Conservation (phyloP, 2,113 vertebrate genomes). For the Cheirogaleus medius region DNA sequence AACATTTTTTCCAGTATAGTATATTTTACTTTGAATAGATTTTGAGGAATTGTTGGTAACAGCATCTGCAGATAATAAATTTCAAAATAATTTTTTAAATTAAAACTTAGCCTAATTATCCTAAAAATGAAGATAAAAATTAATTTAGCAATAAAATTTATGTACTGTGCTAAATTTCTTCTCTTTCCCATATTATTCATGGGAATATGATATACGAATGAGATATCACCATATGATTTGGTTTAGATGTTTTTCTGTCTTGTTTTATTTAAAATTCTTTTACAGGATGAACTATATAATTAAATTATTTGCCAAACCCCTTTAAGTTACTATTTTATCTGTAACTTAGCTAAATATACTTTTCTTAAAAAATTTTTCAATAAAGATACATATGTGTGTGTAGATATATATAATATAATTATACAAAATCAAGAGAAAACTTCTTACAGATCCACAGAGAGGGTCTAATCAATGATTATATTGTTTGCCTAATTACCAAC, state of each 20-base stretch:
- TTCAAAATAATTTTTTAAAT: neutral
- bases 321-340: conserved; percentile 10
- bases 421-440: neutral
- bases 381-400: neutral
- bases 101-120: neutral
- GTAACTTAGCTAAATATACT: neutral
- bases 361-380: neutral
- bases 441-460: neutral
- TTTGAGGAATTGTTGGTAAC: neutral
- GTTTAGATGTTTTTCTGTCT: neutral
- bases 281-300: neutral
- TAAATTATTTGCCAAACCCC: neutral
- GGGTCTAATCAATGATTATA: neutral
- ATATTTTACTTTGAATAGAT: neutral
- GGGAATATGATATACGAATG: neutral
- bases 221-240: neutral
- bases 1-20: neutral
- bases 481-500: neutral
- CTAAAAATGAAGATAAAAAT: neutral
- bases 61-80: neutral
- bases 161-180: neutral
- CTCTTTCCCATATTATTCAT: neutral
- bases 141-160: neutral
- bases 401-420: neutral
- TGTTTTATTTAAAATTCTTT: conserved; percentile 5